phyloP scores from a whole-genome alignment of 1,140 invertebrate species.

The Proctacanthus coquilletti region DNA sequence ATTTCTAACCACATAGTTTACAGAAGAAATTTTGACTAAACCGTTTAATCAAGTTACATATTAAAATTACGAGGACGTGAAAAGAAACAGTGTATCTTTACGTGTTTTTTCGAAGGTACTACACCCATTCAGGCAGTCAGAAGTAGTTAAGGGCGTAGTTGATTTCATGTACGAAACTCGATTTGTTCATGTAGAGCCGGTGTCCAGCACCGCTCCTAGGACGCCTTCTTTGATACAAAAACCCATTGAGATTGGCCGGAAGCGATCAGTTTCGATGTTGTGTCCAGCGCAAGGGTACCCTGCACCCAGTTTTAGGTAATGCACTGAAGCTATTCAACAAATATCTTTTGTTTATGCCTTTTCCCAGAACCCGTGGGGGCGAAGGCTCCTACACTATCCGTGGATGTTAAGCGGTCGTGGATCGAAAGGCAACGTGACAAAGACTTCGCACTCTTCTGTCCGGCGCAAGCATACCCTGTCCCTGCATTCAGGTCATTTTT shows the following conservation, averaged over 20 bases:
- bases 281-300: slow-evolving; percentile 46
- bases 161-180: too few species aligned
- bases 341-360: slow-evolving; percentile 28
- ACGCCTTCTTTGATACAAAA: slow-evolving; percentile 27
- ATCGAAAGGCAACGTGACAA: slow-evolving; percentile 17
- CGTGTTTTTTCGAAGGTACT: too few species aligned
- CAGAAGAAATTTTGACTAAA: too few species aligned
- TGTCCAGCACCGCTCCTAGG: slow-evolving; percentile 10
- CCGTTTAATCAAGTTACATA: too few species aligned
- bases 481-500: slow-evolving; percentile 33
- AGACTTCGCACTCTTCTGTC: slow-evolving; percentile 33
- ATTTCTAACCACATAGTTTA: too few species aligned
- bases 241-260: slow-evolving; percentile 28
- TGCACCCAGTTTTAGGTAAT: slow-evolving; percentile 10
- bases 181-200: slow-evolving; percentile 10
- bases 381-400: slow-evolving; percentile 49
- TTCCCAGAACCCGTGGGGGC: slow-evolving; percentile 47
- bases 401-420: slow-evolving; percentile 42
- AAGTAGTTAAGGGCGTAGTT: too few species aligned
- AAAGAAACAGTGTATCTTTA: too few species aligned
- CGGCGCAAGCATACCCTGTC: slow-evolving; percentile 35
- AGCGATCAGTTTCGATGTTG: slow-evolving; percentile 35
- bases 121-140: too few species aligned
- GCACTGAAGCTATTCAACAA: slow-evolving; percentile 17
- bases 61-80: too few species aligned